Percentiles rank a stretch among this genome's conserved stretches.
Conservation (phyloP, 2,888 invertebrate genomes). For the Drosophila limbata region DNA sequence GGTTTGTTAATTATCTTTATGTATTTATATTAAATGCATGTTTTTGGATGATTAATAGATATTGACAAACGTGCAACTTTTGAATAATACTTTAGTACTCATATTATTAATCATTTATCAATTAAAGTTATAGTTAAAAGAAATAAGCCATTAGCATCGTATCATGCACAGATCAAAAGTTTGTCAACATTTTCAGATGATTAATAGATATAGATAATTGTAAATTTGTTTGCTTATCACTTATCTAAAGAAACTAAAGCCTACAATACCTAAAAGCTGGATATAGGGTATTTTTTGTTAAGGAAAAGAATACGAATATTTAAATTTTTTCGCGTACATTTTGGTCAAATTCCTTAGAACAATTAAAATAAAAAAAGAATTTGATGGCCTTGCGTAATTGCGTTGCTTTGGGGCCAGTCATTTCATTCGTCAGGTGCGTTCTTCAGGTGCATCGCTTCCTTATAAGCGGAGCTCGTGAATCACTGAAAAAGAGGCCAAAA, state of each 20-base stretch:
- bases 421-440: neutral
- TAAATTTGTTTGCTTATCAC: neutral
- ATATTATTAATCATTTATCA: constrained; percentile 6
- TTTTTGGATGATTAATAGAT: constrained; percentile 3
- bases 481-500: constrained; percentile 56
- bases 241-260: neutral
- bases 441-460: constrained; percentile 33
- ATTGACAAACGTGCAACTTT: neutral
- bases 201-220: neutral
- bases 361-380: neutral
- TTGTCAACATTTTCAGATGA: constrained; percentile 3
- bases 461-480: constrained; percentile 17
- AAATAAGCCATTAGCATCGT: neutral
- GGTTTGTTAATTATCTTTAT: too few relatives aligned
- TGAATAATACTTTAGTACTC: too few relatives aligned
- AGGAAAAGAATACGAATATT: neutral
- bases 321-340: constrained; percentile 4
- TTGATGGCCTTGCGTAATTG: neutral
- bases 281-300: neutral
- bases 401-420: constrained; percentile 2
- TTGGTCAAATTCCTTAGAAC: neutral
- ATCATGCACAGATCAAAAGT: neutral
- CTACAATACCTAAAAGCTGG: neutral
- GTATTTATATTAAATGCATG: too few relatives aligned
- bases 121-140: constrained; percentile 3